These are phyloP conservation scores for Pterocles gutturalis DNA, from an alignment of 2,113 vertebrate genomes.

Conservation along the genomic window DNA sequence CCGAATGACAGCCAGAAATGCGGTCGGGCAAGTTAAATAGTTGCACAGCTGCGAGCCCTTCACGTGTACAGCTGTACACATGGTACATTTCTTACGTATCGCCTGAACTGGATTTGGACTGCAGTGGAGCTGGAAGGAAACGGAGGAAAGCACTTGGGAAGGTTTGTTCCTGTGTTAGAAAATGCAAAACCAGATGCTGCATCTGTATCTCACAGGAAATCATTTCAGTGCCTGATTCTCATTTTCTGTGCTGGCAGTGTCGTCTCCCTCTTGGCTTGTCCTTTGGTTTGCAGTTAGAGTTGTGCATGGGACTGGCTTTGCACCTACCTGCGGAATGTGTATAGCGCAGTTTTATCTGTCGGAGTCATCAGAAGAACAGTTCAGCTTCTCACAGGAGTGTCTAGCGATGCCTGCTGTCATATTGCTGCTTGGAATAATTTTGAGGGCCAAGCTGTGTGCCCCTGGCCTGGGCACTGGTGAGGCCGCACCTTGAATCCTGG, in stretches of 20 bases:
- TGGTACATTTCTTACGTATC: background rate
- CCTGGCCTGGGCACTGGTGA: too few species aligned
- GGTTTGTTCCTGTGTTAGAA: background rate
- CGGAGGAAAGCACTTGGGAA: background rate
- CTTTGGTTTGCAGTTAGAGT: background rate
- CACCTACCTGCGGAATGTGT: background rate
- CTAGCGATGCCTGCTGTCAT: background rate
- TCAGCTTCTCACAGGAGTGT: background rate
- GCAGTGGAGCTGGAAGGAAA: background rate
- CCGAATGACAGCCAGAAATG: slow-evolving; percentile 17
- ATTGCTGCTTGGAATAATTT: background rate
- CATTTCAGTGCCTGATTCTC: background rate
- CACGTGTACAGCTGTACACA: background rate
- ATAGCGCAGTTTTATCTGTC: background rate
- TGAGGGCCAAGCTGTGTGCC: background rate
- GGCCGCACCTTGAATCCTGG: too few species aligned
- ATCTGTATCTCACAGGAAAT: background rate
- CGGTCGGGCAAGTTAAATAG: background rate
- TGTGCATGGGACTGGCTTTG: background rate
- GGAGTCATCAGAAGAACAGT: background rate
- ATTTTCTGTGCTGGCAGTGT: background rate
- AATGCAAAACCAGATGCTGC: slow-evolving; percentile 6
- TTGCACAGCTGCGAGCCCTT: slow-evolving; percentile 23
- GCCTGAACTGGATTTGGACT: background rate
- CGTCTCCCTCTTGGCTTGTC: background rate